A percentile compares a stretch with the other conserved stretches of the same genome.
phyloP scores from a whole-genome alignment of 2,888 invertebrate species.

The Melolontha melolontha region DNA sequence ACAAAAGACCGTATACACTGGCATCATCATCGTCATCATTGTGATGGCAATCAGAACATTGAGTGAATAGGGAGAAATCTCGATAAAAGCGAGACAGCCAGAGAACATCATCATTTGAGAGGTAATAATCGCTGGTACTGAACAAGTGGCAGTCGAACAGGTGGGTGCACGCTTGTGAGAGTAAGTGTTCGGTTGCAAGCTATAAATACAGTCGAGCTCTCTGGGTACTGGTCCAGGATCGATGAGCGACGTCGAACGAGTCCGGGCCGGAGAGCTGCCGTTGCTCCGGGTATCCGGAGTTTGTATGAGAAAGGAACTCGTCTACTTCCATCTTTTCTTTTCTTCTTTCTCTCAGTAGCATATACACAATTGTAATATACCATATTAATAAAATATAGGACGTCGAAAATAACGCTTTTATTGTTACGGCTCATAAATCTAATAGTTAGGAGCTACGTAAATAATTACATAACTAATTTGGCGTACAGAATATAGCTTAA shows the following conservation, averaged over 20 bases:
- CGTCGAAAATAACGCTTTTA: too few species aligned
- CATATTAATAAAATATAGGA: too few species aligned
- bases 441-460: too few species aligned
- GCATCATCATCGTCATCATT: background rate
- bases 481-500: too few species aligned
- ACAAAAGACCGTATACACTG: constrained; percentile 12
- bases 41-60: constrained; percentile 7
- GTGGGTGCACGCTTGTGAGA: constrained; percentile 48
- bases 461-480: too few species aligned
- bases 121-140: constrained; percentile 26
- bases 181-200: constrained; percentile 52
- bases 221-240: constrained; percentile 49
- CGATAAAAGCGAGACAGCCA: constrained; percentile 21
- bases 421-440: too few species aligned
- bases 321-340: constrained; percentile 10
- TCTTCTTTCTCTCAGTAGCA: constrained; percentile 1
- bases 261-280: constrained; percentile 46
- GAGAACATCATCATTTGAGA: constrained; percentile 24
- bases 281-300: constrained; percentile 50
- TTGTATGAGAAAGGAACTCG: constrained; percentile 37
- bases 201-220: constrained; percentile 55
- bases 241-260: constrained; percentile 49
- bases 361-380: background rate
- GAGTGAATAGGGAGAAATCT: constrained; percentile 17
- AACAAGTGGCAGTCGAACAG: constrained; percentile 46